A percentile compares a stretch with the other conserved stretches of the same genome.
These are phyloP conservation scores for Eupsittula cactorum DNA, from an alignment of 2,113 vertebrate species.

Conservation along the genomic window DNA sequence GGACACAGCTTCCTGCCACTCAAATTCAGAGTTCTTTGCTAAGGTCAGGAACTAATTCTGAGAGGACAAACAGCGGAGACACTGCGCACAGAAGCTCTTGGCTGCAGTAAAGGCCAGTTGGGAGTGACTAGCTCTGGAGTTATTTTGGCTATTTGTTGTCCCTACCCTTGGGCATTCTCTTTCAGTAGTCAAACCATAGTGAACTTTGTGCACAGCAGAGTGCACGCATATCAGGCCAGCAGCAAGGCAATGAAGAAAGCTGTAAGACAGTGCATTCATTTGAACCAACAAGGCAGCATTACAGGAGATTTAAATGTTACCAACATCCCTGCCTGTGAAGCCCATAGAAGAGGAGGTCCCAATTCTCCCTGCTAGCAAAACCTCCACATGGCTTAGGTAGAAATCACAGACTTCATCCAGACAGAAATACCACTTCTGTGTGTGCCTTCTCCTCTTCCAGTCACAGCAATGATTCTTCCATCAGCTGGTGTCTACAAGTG, in stretches of 20 bases:
- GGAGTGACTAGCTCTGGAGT: neutral
- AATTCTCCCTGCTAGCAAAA: neutral
- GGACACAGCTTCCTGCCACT: neutral
- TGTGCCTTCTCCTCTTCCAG: neutral
- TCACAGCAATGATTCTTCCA: neutral
- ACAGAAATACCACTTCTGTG: neutral
- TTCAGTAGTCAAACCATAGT: neutral
- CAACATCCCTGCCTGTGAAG: neutral
- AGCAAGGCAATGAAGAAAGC: neutral
- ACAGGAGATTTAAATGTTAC: neutral
- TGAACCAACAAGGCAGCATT: neutral
- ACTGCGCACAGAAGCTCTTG: neutral
- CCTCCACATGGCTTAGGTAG: neutral
- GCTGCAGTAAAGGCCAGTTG: slow-evolving; percentile 29
- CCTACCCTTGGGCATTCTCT: neutral
- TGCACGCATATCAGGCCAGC: neutral
- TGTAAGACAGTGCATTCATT: neutral
- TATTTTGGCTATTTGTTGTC: slow-evolving; percentile 1
- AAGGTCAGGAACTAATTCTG: neutral
- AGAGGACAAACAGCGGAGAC: slow-evolving; percentile 13
- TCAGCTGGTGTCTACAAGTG: neutral
- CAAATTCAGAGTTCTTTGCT: neutral
- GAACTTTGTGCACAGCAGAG: neutral
- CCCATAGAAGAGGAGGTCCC: neutral
- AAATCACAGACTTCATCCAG: neutral